These are phyloP conservation scores for Hydractinia echinata DNA, from an alignment of 30 jellyfish, hydroid and myxozoan species.

Conservation along the genomic window DNA sequence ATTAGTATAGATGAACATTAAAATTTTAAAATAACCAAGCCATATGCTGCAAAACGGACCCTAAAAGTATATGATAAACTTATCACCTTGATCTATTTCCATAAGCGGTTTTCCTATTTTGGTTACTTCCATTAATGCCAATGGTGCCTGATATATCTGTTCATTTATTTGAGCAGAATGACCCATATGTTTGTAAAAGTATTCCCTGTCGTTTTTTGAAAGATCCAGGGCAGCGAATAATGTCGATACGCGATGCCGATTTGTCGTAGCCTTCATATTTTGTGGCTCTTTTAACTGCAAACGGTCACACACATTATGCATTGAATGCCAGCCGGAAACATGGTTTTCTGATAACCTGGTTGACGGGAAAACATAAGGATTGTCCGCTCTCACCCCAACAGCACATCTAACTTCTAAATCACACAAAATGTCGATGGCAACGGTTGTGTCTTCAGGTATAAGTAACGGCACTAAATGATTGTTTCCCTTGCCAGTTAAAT, in stretches of 20 bases:
- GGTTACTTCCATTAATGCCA: background rate
- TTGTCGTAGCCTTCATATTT: constrained; percentile 24
- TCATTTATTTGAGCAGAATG: constrained; percentile 4
- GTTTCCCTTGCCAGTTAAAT: constrained; percentile 29
- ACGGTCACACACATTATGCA: constrained; percentile 12
- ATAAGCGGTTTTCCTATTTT: background rate
- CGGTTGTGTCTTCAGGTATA: constrained; percentile 26
- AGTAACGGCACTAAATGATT: constrained; percentile 27
- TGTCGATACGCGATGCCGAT: constrained; percentile 33
- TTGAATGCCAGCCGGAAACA: constrained; percentile 32
- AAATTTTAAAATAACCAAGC: too few species aligned
- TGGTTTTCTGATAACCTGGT: constrained; percentile 25
- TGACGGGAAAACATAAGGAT: constrained; percentile 8
- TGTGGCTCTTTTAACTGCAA: constrained; percentile 24
- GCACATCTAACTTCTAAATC: constrained; percentile 9
- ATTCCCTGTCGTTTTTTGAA: background rate
- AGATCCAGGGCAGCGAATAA: constrained; percentile 22
- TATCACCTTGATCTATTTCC: background rate
- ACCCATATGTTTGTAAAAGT: constrained; percentile 13
- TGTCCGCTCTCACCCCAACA: constrained; percentile 1
- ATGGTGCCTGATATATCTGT: constrained; percentile 10
- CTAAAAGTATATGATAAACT: too few species aligned
- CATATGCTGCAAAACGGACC: too few species aligned
- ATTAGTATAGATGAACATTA: too few species aligned
- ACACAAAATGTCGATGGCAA: background rate